phyloP scores from a whole-genome alignment of 1,140 invertebrate genomes.

The Panagrolaimus sp. region DNA sequence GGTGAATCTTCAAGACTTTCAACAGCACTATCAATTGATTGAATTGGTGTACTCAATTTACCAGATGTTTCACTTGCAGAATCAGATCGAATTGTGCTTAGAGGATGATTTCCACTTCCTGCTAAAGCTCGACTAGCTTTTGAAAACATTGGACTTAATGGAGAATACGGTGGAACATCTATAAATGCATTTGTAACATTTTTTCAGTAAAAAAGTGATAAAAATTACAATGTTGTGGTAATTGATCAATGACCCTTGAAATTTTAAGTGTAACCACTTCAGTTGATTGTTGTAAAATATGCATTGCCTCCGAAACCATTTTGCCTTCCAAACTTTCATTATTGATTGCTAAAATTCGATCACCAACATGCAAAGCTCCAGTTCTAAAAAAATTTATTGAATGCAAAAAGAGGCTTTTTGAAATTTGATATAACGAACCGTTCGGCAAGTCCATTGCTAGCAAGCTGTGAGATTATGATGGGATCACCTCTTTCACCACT shows the following conservation, averaged over 20 bases:
- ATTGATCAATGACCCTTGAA: constrained; percentile 17
- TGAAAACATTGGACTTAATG: neutral
- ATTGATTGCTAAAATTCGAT: constrained; percentile 75
- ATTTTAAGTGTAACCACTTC: constrained; percentile 75
- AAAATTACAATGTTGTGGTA: constrained; percentile 12
- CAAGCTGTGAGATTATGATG: constrained; percentile 73
- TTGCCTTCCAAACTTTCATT: constrained; percentile 71
- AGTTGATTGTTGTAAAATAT: constrained; percentile 70
- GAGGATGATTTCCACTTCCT: constrained; percentile 5
- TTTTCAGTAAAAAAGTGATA: neutral
- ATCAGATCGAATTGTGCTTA: constrained; percentile 32
- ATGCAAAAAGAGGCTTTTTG: constrained; percentile 15
- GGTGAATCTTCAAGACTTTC: constrained; percentile 42
- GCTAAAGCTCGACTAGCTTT: neutral
- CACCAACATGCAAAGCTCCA: constrained; percentile 74
- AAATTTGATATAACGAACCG: constrained; percentile 59
- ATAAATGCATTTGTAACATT: constrained; percentile 17
- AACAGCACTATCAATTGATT: constrained; percentile 49
- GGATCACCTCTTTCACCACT: constrained; percentile 75
- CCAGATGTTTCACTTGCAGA: constrained; percentile 33
- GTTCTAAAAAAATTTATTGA: constrained; percentile 60
- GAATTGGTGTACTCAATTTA: constrained; percentile 43
- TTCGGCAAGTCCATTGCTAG: constrained; percentile 71
- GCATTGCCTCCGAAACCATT: constrained; percentile 76
- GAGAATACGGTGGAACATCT: constrained; percentile 15